Evolutionary conservation across 2,797 vertebrate genomes (phyloP), one percentile per base, ranked within the genome.

Genomic region (Lagorchestes hirsutus): DNA sequence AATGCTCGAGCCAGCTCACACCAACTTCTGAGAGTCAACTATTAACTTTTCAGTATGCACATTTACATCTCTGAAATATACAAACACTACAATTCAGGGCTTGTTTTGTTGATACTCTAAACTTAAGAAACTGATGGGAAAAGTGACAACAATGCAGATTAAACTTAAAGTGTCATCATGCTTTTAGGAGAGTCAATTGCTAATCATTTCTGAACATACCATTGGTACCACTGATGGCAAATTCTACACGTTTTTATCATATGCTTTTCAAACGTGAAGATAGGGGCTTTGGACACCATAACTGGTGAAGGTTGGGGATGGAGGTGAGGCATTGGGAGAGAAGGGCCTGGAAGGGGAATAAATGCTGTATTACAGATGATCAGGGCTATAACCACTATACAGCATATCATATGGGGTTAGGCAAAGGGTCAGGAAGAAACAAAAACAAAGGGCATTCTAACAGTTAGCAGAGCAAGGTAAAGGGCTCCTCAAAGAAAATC

Each of bases 401-500:
- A 46, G n/a, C 6, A 22, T 82, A 46, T 82, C 3, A 24, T 0
- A 24, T 82, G 67, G 67, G 16, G n/a, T 46, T 82, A 40, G 40
- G 18, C 67, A 82, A 82, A 82, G 5, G n/a, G 6, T 82, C 40
- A 82, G 18, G n/a, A 40, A 82, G n/a, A 82, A 82, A 82, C 18
- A n/a, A 82, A 82, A 57, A n/a, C 9, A 94, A 56, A 62, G 3
- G 56, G 52, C 93, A 92, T 93, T 59, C n/a, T 56, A 55, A 29
- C 59, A 92, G 92, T 82, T 82, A 91, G 24, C 55, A 92, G 40
- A 93, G 54, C 91, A 95, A 96, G 11, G 3, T 52, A 34, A 52
- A 96, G 34, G 92, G 27, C 91, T 96, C 34, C 46, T 13, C 87
- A 91, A 91, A 92, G 90, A 55, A 95, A 93, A 74, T 55, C 94